Evolutionary conservation across 2,888 invertebrate species (phyloP), one percentile per base, ranked within the genome.

Genomic region (Acleris laterana): DNA sequence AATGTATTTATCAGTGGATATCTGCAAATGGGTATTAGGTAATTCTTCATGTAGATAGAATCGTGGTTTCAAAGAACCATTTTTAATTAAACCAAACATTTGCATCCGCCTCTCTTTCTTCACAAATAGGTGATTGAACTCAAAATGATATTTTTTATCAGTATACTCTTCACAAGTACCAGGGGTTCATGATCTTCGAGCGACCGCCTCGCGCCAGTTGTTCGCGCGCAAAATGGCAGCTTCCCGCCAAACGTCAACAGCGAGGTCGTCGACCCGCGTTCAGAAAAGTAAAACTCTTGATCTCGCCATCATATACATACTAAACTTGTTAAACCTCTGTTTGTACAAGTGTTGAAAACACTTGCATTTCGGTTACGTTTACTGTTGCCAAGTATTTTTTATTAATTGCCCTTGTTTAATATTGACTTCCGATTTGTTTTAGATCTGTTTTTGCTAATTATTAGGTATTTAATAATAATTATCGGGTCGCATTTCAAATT

Each of bases 261-360:
- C 63, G 70, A 67, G 77, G 71, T 77, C 75, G 68, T 68, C 70
- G 77, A 72, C 72, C 77, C 70, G 70, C 50, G 69, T 55, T 69
- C 68, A 86, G 88, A 90, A 90, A 90, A 90, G 89, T 90, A 90
- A 90, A 89, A 90, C 83, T 65, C 60, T 83, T 85, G 79, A 78
- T 82, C 65, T 65, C 44, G 56, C 38, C 51, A 53, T 65, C 53
- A 65, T 60, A 49, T 55, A 55, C 68, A 51, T 44, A 60, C 42
- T 49, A 49, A 65, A 46, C 62, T 52, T 52, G 49, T 57, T 56
- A 56, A 46, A 46, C 46, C 16, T 51, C 20, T 61, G 46, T 44
- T 62, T 62, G 52, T 52, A 58, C 67, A 67, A 53, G 49, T 58
- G 67, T 62, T 42, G 48, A 38, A 51, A 46, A 61, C 61, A 61